phyloP scores from a whole-genome alignment of 2,113 vertebrate genomes.

The Columbina picui region DNA sequence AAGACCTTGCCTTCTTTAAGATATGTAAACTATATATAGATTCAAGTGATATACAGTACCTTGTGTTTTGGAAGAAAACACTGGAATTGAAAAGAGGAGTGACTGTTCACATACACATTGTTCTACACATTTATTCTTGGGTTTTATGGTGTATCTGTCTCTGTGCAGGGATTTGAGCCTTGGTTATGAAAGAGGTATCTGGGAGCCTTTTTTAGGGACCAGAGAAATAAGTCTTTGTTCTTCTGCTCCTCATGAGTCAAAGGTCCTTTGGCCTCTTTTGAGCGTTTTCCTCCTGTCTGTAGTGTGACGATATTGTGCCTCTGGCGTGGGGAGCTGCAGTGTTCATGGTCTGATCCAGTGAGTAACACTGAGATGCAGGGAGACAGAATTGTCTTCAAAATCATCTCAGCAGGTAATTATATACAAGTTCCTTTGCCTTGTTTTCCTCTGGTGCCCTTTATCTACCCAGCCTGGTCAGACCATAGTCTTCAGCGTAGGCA shows the following conservation, averaged over 20 bases:
- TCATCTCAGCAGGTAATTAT: neutral
- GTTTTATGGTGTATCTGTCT: neutral
- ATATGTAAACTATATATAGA: conserved; percentile 29
- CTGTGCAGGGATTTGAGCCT: neutral
- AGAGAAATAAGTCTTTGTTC: neutral
- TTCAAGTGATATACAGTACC: neutral
- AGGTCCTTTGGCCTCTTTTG: neutral
- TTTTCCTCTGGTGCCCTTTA: neutral
- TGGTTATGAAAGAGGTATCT: neutral
- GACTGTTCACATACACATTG: neutral
- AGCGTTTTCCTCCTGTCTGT: neutral
- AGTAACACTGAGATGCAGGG: neutral
- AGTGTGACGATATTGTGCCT: neutral
- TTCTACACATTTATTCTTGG: neutral
- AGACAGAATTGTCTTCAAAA: neutral
- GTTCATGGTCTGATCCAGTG: neutral
- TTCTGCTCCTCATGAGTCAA: neutral
- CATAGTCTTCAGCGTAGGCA: neutral
- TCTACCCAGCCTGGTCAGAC: neutral
- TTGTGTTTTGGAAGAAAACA: neutral
- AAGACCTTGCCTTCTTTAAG: conserved; percentile 2
- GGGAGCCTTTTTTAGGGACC: neutral
- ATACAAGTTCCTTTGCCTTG: neutral
- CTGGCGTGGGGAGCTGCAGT: neutral
- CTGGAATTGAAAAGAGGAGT: neutral